These are phyloP conservation scores for Isaurus tuberculatus DNA, from an alignment of 92 coral and sea anemone genomes.

Conservation along the genomic window DNA sequence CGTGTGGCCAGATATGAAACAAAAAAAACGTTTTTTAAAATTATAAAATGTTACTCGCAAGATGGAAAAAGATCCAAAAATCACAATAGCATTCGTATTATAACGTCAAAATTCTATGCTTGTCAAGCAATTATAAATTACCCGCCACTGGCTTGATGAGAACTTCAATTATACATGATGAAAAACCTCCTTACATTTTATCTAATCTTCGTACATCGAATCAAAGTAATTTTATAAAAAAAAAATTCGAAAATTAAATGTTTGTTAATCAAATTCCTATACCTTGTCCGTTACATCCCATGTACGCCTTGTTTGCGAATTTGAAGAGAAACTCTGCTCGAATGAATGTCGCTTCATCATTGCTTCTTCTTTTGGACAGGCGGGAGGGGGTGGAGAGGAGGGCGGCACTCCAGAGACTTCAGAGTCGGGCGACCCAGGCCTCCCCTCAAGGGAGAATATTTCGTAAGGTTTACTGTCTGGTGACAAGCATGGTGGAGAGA, in stretches of 20 bases:
- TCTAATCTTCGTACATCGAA: too few relatives aligned
- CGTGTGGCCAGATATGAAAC: too few relatives aligned
- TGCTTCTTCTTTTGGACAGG: conserved; percentile 73
- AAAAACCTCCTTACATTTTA: too few relatives aligned
- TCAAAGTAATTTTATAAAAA: too few relatives aligned
- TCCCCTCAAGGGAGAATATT: conserved; percentile 41
- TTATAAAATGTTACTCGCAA: too few relatives aligned
- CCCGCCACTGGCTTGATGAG: too few relatives aligned
- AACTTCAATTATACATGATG: too few relatives aligned
- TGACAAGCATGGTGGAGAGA: conserved; percentile 61
- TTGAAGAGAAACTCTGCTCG: conserved; percentile 45
- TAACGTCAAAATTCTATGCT: too few relatives aligned
- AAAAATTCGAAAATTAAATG: background rate
- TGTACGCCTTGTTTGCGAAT: conserved; percentile 75
- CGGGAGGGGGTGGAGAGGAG: conserved; percentile 87
- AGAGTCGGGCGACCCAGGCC: conserved; percentile 83
- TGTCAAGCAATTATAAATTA: too few relatives aligned
- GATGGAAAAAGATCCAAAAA: too few relatives aligned
- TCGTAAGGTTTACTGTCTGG: conserved; percentile 24
- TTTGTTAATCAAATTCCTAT: background rate
- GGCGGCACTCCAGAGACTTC: conserved; percentile 66
- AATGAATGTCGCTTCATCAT: conserved; percentile 57
- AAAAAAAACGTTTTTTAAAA: too few relatives aligned
- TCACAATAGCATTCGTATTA: too few relatives aligned
- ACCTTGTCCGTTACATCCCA: conserved; percentile 96